Base-by-base conservation (phyloP, 2,113 vertebrate genomes). In the Empidonax alnorum region DNA sequence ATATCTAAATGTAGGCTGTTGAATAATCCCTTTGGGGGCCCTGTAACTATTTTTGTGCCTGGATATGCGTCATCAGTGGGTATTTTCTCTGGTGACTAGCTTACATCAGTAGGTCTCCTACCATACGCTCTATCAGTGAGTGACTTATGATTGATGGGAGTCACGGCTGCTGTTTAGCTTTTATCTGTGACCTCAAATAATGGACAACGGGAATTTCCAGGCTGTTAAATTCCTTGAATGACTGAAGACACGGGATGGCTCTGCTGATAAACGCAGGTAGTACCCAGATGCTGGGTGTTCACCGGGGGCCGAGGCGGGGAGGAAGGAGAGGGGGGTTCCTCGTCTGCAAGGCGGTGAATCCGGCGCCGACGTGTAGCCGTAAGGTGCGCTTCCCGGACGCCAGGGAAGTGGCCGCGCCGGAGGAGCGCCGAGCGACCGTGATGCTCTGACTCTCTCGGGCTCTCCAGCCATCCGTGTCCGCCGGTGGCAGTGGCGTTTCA, bases 31-130 rank as follows among this genome's bases (percentile, higher is more conserved):
- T 98, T 96, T 98, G 94, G 97, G 97, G 98, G 98, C 99, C 99
- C 99, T 98, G 98, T 97, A 98, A 98, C 99, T 99, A 99, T 99
- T 99, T 99, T 99, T 99, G 99, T 99, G 98, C 98, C 98, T 99
- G 99, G 99, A 99, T 99, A 99, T 99, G 99, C 99, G 98, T 99
- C 99, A 99, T 97, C 98, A 98, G 98, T 99, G 99, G 99, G 99
- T 99, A 99, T 99, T 99, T 99, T 99, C 99, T 99, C 99, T 99
- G 98, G 99, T 99, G 99, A 99, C 98, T 99, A 98, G 98, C 98
- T 99, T 99, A 99, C 99, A 99, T 99, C 99, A 99, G 98, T 98
- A 99, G 99, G 99, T 99, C 99, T 99, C 98, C 98, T 99, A 98
- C 98, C 98, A 98, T 99, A 98, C 98, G 98, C 98, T 98, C 98